phyloP scores from a whole-genome alignment of 2,797 vertebrate genomes.

The Hippocampus kuda region DNA sequence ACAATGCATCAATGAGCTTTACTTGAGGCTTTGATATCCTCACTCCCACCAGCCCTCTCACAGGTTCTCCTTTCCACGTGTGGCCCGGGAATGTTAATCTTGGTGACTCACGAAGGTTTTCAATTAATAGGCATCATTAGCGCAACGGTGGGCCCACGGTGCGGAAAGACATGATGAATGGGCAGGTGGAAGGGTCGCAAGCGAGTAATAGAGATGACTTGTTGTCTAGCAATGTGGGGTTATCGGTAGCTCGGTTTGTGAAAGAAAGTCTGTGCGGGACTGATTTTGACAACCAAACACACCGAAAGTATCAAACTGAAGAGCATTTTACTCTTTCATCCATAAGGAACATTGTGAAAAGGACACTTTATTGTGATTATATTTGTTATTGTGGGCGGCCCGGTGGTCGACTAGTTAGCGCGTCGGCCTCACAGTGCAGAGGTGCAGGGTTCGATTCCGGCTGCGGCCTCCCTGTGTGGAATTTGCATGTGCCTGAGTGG shows the following conservation, averaged over 20 bases:
- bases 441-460: too few relatives aligned
- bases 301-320: background rate
- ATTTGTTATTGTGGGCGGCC: too few relatives aligned
- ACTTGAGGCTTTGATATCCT: slow-evolving; percentile 51
- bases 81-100: slow-evolving; percentile 57
- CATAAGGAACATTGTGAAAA: too few relatives aligned
- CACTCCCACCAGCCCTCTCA: background rate
- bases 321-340: background rate
- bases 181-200: slow-evolving; percentile 40
- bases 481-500: too few relatives aligned
- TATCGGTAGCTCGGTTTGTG: slow-evolving; percentile 36
- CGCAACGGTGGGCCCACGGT: slow-evolving; percentile 47
- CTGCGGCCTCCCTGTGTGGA: too few relatives aligned
- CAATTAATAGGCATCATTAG: slow-evolving; percentile 72
- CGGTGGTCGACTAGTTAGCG: too few relatives aligned
- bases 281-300: background rate
- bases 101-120: slow-evolving; percentile 56
- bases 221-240: slow-evolving; percentile 36
- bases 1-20: slow-evolving; percentile 32
- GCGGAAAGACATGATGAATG: slow-evolving; percentile 53
- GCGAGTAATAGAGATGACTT: slow-evolving; percentile 30
- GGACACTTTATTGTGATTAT: too few relatives aligned
- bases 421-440: too few relatives aligned
- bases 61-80: slow-evolving; percentile 10
- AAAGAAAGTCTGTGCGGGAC: slow-evolving; percentile 3